phyloP scores from a whole-genome alignment of 2,113 vertebrate species.

The Isurus oxyrinchus region DNA sequence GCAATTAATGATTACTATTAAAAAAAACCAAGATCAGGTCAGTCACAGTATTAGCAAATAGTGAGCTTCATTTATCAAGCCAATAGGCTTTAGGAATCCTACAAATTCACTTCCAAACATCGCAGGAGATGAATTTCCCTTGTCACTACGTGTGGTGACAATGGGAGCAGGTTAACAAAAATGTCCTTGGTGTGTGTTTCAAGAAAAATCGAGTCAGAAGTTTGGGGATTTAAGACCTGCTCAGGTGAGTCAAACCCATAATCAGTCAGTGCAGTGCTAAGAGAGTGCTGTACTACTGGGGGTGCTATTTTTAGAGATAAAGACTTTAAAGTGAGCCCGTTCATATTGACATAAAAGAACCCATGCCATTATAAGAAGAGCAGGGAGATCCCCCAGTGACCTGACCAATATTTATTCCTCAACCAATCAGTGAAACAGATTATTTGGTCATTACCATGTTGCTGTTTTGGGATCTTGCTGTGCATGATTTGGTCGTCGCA shows the following conservation, averaged over 20 bases:
- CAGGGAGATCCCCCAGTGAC: background rate
- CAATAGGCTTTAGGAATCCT: background rate
- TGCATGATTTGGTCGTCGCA: background rate
- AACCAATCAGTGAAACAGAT: background rate
- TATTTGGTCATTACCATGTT: background rate
- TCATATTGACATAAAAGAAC: background rate
- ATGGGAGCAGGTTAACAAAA: no score
- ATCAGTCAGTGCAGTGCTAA: background rate
- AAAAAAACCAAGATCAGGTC: no score
- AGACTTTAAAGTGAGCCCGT: background rate
- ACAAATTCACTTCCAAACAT: background rate
- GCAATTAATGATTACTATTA: no score
- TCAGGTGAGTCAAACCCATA: background rate
- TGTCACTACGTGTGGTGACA: background rate
- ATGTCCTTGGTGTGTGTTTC: background rate
- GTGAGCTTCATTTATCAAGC: no score
- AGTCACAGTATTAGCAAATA: no score
- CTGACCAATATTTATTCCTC: background rate
- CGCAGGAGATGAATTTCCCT: background rate
- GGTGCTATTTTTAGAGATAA: background rate
- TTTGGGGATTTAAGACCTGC: background rate
- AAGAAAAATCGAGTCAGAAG: background rate
- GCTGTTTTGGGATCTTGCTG: background rate
- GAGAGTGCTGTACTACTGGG: background rate
- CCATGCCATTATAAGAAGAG: background rate